Evolutionary conservation across 2,888 invertebrate genomes (phyloP).

Genomic region (Polyploca ridens): DNA sequence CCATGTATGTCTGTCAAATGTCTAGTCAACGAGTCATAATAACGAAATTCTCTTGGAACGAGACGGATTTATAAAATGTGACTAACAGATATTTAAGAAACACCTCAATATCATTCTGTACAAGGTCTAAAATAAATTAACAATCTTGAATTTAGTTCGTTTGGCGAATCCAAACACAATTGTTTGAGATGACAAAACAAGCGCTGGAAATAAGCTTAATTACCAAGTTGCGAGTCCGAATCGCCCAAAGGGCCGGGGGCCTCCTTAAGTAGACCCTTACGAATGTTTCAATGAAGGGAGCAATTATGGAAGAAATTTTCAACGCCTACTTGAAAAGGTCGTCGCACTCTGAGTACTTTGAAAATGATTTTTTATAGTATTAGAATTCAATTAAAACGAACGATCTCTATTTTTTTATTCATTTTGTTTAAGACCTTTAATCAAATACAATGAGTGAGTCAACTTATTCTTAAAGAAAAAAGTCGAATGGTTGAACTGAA

Average conservation of each 20-base stretch:
- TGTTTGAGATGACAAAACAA: slow-evolving; percentile 70
- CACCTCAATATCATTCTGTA: neutral
- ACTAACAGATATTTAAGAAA: neutral
- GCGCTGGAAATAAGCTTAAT: slow-evolving; percentile 78
- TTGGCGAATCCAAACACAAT: slow-evolving; percentile 56
- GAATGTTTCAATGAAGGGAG: slow-evolving; percentile 72
- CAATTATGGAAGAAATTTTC: slow-evolving; percentile 74
- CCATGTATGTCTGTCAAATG: slow-evolving; percentile 60
- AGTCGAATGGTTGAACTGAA: slow-evolving; percentile 30
- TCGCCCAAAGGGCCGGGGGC: slow-evolving; percentile 64
- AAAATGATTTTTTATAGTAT: slow-evolving; percentile 1
- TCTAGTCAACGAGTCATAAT: slow-evolving; percentile 56
- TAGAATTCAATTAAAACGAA: neutral
- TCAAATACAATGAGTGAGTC: neutral
- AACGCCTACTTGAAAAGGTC: slow-evolving; percentile 61
- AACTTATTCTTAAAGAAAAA: slow-evolving; percentile 10
- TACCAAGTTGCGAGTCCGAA: slow-evolving; percentile 74
- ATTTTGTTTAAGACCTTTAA: neutral
- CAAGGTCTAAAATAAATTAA: slow-evolving; percentile 12
- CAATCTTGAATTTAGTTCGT: slow-evolving; percentile 22
- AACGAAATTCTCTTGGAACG: slow-evolving; percentile 43
- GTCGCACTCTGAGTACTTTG: slow-evolving; percentile 38
- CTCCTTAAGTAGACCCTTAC: slow-evolving; percentile 70
- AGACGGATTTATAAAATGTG: neutral
- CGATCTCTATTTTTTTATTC: neutral